phyloP scores from a whole-genome alignment of 2,797 vertebrate species.

The Vipera ursinii region DNA sequence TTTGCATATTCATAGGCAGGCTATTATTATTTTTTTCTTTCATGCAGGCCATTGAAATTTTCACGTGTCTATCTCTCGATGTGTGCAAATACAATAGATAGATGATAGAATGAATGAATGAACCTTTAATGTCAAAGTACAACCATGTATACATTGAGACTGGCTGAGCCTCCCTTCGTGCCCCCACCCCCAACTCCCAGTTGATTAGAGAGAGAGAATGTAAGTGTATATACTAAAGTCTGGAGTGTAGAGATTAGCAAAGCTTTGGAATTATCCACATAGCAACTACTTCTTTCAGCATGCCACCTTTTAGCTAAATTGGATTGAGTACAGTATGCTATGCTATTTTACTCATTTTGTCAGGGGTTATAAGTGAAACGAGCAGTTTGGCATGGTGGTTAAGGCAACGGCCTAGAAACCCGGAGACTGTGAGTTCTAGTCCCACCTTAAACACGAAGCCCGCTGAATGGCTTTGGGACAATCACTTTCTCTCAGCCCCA shows the following conservation, averaged over 20 bases:
- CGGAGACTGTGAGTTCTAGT: neutral
- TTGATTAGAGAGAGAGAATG: neutral
- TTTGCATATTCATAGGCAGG: neutral
- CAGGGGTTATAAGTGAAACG: neutral
- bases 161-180: too few relatives aligned
- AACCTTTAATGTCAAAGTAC: too few relatives aligned
- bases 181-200: too few relatives aligned
- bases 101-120: too few relatives aligned
- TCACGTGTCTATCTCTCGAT: neutral
- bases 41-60: neutral
- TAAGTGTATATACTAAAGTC: neutral
- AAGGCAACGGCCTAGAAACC: neutral
- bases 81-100: neutral
- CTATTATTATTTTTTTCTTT: neutral
- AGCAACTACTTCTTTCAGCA: neutral
- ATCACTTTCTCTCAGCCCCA: neutral
- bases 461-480: neutral
- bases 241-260: neutral
- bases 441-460: neutral
- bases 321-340: neutral
- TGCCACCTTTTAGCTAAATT: neutral
- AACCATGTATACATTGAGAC: too few relatives aligned
- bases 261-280: neutral
- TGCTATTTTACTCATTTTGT: neutral
- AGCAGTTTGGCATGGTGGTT: neutral